These are phyloP conservation scores for Labrus mixtus DNA, from an alignment of 2,113 vertebrate genomes.

Conservation along the genomic window DNA sequence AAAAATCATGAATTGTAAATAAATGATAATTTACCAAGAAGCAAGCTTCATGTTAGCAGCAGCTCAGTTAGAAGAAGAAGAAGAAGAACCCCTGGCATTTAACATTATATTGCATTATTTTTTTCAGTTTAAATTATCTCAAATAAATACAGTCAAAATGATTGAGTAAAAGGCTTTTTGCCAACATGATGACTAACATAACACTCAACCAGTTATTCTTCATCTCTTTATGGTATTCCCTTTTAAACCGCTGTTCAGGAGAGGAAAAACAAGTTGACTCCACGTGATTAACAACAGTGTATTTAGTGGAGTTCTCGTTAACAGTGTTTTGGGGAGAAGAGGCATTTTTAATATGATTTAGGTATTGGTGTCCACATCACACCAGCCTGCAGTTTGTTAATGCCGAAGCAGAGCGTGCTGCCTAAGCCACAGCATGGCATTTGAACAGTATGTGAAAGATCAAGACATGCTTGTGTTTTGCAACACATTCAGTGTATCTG, in stretches of 20 bases:
- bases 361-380: not conserved
- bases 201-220: too few species aligned
- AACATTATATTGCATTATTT: not conserved
- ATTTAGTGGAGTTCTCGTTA: not conserved
- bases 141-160: not conserved
- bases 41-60: too few species aligned
- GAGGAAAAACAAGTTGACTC: too few species aligned
- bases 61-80: too few species aligned
- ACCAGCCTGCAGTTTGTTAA: conserved; percentile 7
- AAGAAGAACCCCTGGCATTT: too few species aligned
- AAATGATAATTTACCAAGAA: too few species aligned
- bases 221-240: too few species aligned
- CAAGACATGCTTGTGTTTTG: not conserved
- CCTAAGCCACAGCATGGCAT: conserved; percentile 8
- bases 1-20: too few species aligned
- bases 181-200: not conserved
- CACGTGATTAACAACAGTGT: not conserved
- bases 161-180: not conserved
- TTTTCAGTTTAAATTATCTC: too few species aligned
- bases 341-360: not conserved
- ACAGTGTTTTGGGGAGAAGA: not conserved
- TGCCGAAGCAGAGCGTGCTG: not conserved
- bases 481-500: not conserved
- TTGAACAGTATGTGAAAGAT: conserved; percentile 27
- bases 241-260: too few species aligned